A percentile compares a stretch with the other conserved stretches of the same genome.
Conservation (phyloP, 2,888 invertebrate species). For the Caenorhabditis auriculariae region DNA sequence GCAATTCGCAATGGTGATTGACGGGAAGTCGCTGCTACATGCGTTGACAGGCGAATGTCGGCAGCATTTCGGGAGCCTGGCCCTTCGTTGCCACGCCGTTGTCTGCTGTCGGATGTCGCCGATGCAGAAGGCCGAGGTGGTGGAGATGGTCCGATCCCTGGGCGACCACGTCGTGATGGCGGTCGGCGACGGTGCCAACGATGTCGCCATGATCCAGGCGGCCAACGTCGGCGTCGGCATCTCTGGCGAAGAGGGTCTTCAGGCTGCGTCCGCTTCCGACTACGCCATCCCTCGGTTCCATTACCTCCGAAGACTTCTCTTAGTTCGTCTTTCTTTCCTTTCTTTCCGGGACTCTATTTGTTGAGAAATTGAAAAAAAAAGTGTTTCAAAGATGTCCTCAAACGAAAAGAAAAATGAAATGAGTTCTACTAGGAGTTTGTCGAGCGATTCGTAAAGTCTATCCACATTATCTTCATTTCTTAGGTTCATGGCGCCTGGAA, state of each 20-base stretch:
- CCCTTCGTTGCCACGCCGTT: constrained; percentile 90
- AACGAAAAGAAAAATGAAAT: background rate
- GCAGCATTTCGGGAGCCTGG: constrained; percentile 88
- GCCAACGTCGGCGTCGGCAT: constrained; percentile 96
- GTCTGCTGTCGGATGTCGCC: constrained; percentile 96
- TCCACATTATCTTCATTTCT: background rate
- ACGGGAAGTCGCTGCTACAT: constrained; percentile 72
- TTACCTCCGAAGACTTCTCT: constrained; percentile 82
- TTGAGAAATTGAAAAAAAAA: background rate
- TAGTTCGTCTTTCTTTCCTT: constrained; percentile 70
- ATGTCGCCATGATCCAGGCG: constrained; percentile 93
- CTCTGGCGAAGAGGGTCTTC: constrained; percentile 95
- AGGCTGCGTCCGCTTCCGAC: constrained; percentile 97
- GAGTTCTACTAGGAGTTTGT: background rate
- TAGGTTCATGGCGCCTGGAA: constrained; percentile 96
- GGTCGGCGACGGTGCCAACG: constrained; percentile 94
- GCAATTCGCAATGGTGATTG: constrained; percentile 86
- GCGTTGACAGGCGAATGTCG: constrained; percentile 74
- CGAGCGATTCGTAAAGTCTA: too few relatives aligned
- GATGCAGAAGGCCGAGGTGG: constrained; percentile 78
- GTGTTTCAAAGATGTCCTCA: background rate
- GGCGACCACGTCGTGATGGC: constrained; percentile 86
- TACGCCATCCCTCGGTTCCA: constrained; percentile 98
- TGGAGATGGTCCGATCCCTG: constrained; percentile 68
- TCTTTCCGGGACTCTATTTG: too few relatives aligned